Conservation (phyloP, 2,113 vertebrate species). For the Anoura caudifer region DNA sequence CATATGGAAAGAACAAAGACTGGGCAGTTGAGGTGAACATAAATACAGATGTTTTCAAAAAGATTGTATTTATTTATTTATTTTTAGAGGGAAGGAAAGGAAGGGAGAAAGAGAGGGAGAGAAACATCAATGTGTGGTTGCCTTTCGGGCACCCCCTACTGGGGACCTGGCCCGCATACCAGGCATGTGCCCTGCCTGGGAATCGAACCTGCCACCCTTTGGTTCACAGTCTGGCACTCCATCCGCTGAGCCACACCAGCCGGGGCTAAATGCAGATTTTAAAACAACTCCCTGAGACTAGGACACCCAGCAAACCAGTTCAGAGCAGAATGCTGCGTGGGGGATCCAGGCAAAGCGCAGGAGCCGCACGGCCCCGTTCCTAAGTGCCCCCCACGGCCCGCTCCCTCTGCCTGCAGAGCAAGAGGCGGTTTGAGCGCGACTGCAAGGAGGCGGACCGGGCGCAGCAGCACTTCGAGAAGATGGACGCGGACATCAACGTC, state of each 20-base stretch:
- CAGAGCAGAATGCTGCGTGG: neutral
- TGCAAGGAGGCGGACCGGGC: slow-evolving; percentile 97
- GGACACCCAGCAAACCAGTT: neutral
- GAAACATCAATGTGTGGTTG: no score
- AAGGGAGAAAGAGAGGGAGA: no score
- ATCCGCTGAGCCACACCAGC: no score
- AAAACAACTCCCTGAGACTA: neutral
- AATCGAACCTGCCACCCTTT: no score
- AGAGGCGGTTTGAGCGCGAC: slow-evolving; percentile 93
- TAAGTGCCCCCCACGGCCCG: accelerated
- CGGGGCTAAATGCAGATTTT: neutral
- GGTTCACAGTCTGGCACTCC: no score
- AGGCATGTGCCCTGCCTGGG: no score
- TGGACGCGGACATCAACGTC: slow-evolving; percentile 98
- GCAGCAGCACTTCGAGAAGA: slow-evolving; percentile 96
- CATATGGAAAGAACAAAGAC: neutral
- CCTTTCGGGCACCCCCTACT: no score
- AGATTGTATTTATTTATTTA: no score
- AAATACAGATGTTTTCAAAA: neutral
- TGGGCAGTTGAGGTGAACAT: neutral
- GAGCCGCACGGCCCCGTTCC: no score
- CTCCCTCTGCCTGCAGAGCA: slow-evolving; percentile 82
- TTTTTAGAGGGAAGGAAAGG: no score
- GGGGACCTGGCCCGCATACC: no score
- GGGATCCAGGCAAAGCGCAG: accelerated